Percentiles rank a stretch among this genome's conserved stretches.
Conservation (phyloP, 2,113 vertebrate species). For the Saccopteryx leptura region DNA sequence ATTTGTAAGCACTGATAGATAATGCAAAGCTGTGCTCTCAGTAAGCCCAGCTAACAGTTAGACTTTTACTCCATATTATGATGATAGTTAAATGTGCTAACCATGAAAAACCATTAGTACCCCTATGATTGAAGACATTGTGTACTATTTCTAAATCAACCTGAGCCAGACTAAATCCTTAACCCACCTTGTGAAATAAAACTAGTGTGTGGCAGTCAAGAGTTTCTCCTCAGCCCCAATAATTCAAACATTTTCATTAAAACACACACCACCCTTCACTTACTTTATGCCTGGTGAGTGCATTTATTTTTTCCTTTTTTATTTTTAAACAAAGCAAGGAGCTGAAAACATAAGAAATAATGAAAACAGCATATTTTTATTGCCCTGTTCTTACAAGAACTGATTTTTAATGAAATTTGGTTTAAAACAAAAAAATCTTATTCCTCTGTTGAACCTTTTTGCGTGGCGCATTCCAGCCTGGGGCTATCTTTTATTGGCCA, state of each 20-base stretch:
- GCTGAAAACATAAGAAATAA: slow-evolving; percentile 75
- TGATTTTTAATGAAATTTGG: slow-evolving; percentile 88
- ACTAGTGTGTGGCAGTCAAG: slow-evolving; percentile 64
- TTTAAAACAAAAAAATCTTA: slow-evolving; percentile 87
- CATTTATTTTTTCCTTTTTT: slow-evolving; percentile 77
- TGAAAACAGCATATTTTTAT: slow-evolving; percentile 85
- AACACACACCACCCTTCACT: not conserved
- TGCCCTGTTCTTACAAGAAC: slow-evolving; percentile 86
- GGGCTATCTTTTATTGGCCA: slow-evolving; percentile 90
- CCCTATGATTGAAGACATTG: not conserved
- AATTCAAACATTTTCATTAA: slow-evolving; percentile 82
- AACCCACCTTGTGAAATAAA: slow-evolving; percentile 61
- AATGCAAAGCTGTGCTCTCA: not conserved
- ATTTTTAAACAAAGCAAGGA: slow-evolving; percentile 79
- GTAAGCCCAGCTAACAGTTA: not conserved
- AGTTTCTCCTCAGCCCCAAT: slow-evolving; percentile 73
- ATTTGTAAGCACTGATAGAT: not conserved
- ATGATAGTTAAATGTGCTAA: slow-evolving; percentile 59
- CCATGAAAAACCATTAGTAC: not conserved
- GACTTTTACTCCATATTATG: not conserved
- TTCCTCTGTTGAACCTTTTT: slow-evolving; percentile 84
- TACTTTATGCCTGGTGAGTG: slow-evolving; percentile 72
- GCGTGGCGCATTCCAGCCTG: slow-evolving; percentile 86
- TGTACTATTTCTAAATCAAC: slow-evolving; percentile 32
- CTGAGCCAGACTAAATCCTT: slow-evolving; percentile 31